These are phyloP conservation scores for Calliopsis andreniformis DNA, from an alignment of 1,140 invertebrate genomes.

Conservation along the genomic window DNA sequence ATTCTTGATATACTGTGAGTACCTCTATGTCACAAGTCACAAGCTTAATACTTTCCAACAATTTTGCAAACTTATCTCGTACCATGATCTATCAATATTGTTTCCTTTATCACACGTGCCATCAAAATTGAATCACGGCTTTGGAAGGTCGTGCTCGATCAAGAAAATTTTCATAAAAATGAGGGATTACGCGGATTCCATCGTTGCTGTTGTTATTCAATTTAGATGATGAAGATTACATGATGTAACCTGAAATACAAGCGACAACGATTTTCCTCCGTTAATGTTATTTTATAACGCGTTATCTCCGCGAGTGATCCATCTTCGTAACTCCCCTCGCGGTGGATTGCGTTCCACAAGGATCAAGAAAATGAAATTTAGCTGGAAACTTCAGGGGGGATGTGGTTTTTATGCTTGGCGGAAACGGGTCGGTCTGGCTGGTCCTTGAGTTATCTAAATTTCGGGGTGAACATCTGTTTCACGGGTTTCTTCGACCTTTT, in stretches of 20 bases:
- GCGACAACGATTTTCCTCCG: not conserved
- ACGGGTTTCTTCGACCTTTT: not conserved
- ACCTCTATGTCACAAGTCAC: no score
- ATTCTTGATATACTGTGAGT: no score
- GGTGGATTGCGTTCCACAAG: slow-evolving; percentile 5
- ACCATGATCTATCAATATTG: no score
- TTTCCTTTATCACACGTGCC: no score
- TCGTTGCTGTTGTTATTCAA: slow-evolving; percentile 31
- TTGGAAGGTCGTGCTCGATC: no score
- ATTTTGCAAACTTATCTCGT: no score
- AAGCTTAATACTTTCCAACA: no score
- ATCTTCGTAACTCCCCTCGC: slow-evolving; percentile 34
- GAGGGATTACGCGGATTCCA: no score
- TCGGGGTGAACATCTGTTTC: slow-evolving; percentile 2
- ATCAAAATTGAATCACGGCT: no score
- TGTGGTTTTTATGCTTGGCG: slow-evolving; percentile 1
- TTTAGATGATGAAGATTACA: slow-evolving; percentile 20
- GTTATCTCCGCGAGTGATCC: slow-evolving; percentile 32
- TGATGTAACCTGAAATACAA: not conserved
- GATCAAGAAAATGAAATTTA: slow-evolving; percentile 43
- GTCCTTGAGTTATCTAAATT: slow-evolving; percentile 12
- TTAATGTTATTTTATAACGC: slow-evolving; percentile 8
- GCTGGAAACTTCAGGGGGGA: slow-evolving; percentile 4
- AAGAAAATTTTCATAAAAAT: no score
- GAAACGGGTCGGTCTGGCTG: slow-evolving; percentile 11